A percentile compares a stretch with the other conserved stretches of the same genome.
These are phyloP conservation scores for Haemorhous mexicanus DNA, from an alignment of 2,113 vertebrate species.

Conservation along the genomic window DNA sequence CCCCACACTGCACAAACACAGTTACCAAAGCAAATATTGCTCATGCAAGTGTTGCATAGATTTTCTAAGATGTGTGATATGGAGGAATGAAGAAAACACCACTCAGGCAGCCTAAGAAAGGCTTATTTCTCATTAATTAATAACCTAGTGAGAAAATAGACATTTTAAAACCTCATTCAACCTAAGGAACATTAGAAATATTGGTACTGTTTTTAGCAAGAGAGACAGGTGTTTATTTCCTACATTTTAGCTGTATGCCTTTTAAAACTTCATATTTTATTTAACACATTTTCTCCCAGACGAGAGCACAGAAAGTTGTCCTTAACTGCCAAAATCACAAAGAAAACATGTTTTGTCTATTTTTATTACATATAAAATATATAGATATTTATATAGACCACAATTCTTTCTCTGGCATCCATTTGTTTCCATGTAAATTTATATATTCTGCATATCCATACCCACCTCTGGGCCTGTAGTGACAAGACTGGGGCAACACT, in stretches of 20 bases:
- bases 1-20: not conserved
- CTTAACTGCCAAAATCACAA: not conserved
- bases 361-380: not conserved
- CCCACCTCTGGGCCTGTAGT: too few relatives aligned
- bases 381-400: not conserved
- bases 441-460: not conserved
- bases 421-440: not conserved
- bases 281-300: not conserved
- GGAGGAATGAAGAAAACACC: not conserved
- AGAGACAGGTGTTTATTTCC: not conserved
- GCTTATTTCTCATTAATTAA: not conserved
- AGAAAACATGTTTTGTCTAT: not conserved
- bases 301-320: not conserved
- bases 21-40: not conserved
- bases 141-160: not conserved
- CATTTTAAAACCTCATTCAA: not conserved
- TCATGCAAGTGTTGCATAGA: not conserved
- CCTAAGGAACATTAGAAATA: not conserved
- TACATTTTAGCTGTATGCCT: not conserved
- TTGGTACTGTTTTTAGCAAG: not conserved
- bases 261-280: not conserved
- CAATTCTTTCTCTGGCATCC: not conserved
- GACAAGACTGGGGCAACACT: rapidly evolving
- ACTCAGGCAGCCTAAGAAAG: not conserved
- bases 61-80: not conserved